Evolutionary conservation across 2,113 vertebrate species (phyloP).

Genomic region (Anarrhichthys ocellatus): DNA sequence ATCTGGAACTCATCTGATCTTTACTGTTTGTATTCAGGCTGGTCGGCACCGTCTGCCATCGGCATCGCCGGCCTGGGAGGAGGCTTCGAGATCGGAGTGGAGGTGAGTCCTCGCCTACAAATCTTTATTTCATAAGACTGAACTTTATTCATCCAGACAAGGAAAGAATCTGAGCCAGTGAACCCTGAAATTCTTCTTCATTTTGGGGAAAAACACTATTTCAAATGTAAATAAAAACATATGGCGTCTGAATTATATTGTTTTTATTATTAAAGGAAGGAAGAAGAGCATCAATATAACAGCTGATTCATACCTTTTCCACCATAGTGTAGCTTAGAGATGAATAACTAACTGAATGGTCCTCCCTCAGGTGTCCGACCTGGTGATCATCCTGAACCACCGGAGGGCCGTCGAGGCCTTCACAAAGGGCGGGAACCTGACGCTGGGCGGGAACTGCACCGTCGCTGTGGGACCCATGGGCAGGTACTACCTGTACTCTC

Average conservation of each 20-base stretch:
- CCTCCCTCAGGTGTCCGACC: slow-evolving; percentile 89
- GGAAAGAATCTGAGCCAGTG: neutral
- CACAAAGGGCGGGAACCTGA: slow-evolving; percentile 95
- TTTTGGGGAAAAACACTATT: neutral
- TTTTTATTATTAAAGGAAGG: too few species aligned
- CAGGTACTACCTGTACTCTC: slow-evolving; percentile 43
- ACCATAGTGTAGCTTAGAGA: neutral
- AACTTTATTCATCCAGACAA: neutral
- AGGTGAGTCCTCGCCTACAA: slow-evolving; percentile 83
- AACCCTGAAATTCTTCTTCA: neutral
- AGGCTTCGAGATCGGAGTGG: slow-evolving; percentile 97
- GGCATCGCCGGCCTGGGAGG: slow-evolving; percentile 97
- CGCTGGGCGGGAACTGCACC: slow-evolving; percentile 94
- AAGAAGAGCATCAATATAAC: neutral
- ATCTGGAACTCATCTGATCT: too few species aligned
- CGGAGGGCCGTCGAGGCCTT: slow-evolving; percentile 95
- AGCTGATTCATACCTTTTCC: neutral
- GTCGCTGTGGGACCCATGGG: slow-evolving; percentile 93
- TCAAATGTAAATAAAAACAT: neutral
- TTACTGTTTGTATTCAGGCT: slow-evolving; percentile 79
- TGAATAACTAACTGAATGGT: neutral
- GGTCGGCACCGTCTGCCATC: slow-evolving; percentile 97
- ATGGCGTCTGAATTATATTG: too few species aligned
- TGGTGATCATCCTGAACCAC: slow-evolving; percentile 97
- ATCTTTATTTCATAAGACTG: neutral